Evolutionary conservation across 2,797 vertebrate species (phyloP), one percentile per base, ranked within the genome.

Genomic region (Neostethus bicornis): DNA sequence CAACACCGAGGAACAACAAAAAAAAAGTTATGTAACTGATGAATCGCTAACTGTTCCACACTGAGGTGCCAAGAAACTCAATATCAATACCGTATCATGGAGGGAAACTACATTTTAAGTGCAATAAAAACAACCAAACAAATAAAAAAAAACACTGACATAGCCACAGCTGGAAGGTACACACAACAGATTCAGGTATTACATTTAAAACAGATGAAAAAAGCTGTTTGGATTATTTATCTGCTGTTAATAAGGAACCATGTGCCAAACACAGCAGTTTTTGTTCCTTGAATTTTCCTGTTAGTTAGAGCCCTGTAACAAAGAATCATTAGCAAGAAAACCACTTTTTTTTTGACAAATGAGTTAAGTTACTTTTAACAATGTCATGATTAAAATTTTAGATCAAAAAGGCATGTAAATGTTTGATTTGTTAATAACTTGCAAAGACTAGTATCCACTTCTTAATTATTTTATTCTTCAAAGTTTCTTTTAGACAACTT

Each of bases 21-120:
- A 73, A 74, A 66, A 39, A 29, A n/a, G 34, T 85, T 77, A 60
- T 12, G 38, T 75, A 82, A 85, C 65, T 49, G 57, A 65, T 58
- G 61, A 77, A 54, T 20, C 35, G 56, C 23, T 71, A 46, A 23
- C 44, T n/a, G 4, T 29, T 53, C 23, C 24, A 53, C 19, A 19
- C 39, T 1, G 37, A 61, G 54, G 39, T 26, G 34, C 45, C 21
- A 51, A 47, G 53, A 52, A 66, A 50, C 28, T 13, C 1, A 44
- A 69, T 70, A 24, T 23, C 41, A 59, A 46, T 49, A 17, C 32
- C 5, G 17, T 48, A 42, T 56, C 13, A 17, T 21, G 20, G 48
- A 24, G 11, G 48, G 42, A 13, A 56, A 41, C 10, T 39, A 43
- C 21, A 2, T 41, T 21, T 28, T 10, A n/a, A 19, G 20, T n/a